These are phyloP conservation scores for Acronicta leporina DNA, from an alignment of 2,888 invertebrate genomes.

Conservation along the genomic window DNA sequence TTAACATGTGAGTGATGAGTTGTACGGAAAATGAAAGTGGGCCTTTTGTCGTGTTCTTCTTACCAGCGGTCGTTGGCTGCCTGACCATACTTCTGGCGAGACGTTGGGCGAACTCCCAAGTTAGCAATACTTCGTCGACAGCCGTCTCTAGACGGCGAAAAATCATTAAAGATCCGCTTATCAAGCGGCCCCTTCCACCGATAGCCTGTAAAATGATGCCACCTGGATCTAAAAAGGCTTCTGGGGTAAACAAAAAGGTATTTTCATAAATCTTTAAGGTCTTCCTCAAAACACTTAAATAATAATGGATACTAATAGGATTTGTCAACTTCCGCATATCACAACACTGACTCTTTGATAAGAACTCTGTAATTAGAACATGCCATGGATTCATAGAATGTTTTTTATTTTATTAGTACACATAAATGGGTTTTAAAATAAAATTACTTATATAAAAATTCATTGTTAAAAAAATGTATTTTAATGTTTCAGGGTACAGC, in stretches of 20 bases:
- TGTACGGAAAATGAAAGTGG: slow-evolving; percentile 89
- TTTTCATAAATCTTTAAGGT: too few relatives aligned
- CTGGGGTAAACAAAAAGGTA: slow-evolving; percentile 81
- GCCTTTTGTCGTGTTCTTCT: slow-evolving; percentile 88
- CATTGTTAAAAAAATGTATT: neutral
- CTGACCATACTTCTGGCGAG: slow-evolving; percentile 86
- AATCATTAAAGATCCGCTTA: slow-evolving; percentile 85
- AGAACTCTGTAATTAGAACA: too few relatives aligned
- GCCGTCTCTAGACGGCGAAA: slow-evolving; percentile 86
- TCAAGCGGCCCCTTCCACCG: slow-evolving; percentile 82
- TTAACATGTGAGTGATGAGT: slow-evolving; percentile 89
- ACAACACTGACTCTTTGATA: too few relatives aligned
- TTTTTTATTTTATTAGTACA: too few relatives aligned
- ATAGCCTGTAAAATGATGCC: slow-evolving; percentile 84
- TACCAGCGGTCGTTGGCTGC: slow-evolving; percentile 87
- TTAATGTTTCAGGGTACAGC: slow-evolving; percentile 63
- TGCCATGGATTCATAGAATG: too few relatives aligned
- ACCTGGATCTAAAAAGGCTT: slow-evolving; percentile 78
- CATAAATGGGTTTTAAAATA: too few relatives aligned
- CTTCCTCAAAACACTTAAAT: too few relatives aligned
- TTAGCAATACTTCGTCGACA: slow-evolving; percentile 81
- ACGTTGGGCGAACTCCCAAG: slow-evolving; percentile 86
- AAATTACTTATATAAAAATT: too few relatives aligned
- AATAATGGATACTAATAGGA: too few relatives aligned
- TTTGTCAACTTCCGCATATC: neutral